A percentile compares a stretch with the other conserved stretches of the same genome.
Conservation (phyloP, 2,888 invertebrate species). For the Steinernema scapterisci region DNA sequence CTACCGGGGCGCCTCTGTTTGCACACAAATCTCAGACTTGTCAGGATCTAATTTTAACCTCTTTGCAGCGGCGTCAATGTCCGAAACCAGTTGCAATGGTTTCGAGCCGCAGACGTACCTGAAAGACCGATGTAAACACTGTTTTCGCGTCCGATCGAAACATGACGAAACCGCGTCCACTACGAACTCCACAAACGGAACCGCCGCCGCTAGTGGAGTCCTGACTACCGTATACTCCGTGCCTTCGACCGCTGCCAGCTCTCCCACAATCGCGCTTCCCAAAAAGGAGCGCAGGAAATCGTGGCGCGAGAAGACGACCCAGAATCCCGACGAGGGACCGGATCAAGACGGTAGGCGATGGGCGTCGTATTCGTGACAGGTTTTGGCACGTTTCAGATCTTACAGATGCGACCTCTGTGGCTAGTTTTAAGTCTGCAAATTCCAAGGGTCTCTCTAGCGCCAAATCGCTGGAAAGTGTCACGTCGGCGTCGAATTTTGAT, state of each 20-base stretch:
- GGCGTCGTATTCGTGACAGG: neutral
- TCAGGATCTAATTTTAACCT: neutral
- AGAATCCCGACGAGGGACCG: constrained; percentile 37
- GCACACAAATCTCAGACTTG: neutral
- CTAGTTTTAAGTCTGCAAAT: constrained; percentile 64
- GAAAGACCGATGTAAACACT: constrained; percentile 69
- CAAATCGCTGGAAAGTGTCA: constrained; percentile 60
- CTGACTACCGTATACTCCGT: neutral
- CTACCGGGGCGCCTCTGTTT: neutral
- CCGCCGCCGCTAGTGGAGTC: constrained; percentile 28
- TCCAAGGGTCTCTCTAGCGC: constrained; percentile 52
- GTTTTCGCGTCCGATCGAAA: constrained; percentile 54
- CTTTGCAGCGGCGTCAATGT: constrained; percentile 37
- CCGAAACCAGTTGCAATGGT: constrained; percentile 57
- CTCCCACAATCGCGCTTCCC: neutral
- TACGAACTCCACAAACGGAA: too few relatives aligned
- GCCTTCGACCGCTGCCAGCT: constrained; percentile 34
- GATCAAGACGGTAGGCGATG: constrained; percentile 36
- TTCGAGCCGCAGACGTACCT: constrained; percentile 69
- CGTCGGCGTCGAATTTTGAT: constrained; percentile 43
- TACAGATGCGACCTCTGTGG: constrained; percentile 54
- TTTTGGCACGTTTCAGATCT: constrained; percentile 40
- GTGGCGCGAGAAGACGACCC: constrained; percentile 37
- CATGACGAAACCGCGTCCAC: constrained; percentile 34
- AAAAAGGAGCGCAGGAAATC: constrained; percentile 42